Evolutionary conservation across 2,888 invertebrate genomes (phyloP).

Genomic region (Drosophila siamana): DNA sequence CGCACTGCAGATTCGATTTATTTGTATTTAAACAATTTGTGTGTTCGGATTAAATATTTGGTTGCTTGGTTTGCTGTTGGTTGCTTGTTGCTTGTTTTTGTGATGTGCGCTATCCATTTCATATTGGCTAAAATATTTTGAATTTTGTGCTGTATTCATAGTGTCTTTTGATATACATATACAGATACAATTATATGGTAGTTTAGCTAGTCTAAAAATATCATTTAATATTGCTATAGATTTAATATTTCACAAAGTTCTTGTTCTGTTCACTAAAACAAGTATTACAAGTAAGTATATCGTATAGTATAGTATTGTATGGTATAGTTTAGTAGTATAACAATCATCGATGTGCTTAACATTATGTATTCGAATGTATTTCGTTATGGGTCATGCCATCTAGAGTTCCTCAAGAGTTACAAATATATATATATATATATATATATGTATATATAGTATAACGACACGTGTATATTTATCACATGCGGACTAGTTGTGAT

Average conservation of each 20-base stretch:
- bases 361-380: not conserved
- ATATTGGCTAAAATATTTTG: conserved; percentile 11
- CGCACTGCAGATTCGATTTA: conserved; percentile 26
- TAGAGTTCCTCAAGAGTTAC: conserved; percentile 30
- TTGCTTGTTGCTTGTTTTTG: too few species aligned
- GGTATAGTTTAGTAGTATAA: conserved; percentile 1
- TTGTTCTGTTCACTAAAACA: conserved; percentile 23
- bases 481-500: conserved; percentile 73
- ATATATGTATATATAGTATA: too few species aligned
- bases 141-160: conserved; percentile 57
- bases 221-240: conserved; percentile 75
- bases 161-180: conserved; percentile 27
- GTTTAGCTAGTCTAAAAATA: conserved; percentile 54
- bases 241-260: conserved; percentile 51
- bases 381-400: conserved; percentile 29
- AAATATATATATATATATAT: too few species aligned
- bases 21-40: conserved; percentile 1
- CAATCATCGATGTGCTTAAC: conserved; percentile 7
- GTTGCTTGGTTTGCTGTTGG: not conserved
- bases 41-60: conserved; percentile 13
- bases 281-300: conserved; percentile 18
- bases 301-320: too few species aligned
- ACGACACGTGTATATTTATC: conserved; percentile 53
- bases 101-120: conserved; percentile 35
- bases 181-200: conserved; percentile 9